Base-by-base conservation (phyloP, 2,797 vertebrate genomes). In the Gouania willdenowi region DNA sequence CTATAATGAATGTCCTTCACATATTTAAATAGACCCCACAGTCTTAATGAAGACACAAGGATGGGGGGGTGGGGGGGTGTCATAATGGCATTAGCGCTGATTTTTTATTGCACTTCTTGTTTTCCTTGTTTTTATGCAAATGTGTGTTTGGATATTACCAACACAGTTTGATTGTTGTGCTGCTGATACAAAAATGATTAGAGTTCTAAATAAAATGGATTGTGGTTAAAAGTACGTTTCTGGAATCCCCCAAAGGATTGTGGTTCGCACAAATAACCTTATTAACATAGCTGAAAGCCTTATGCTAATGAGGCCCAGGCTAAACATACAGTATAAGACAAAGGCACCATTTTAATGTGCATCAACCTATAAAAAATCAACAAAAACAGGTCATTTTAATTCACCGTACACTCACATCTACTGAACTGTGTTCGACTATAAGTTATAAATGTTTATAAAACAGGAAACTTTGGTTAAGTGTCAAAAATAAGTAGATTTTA, bases 51-150 rank as follows among this genome's bases (percentile, higher is more conserved):
- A 87, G 76, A 83, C 78, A 64, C 62, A 6, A 27, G 68, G 53
- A 84, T 81, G 81, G 81, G 21, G 0, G 70, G 70, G 82, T 49
- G 11, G n/a, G n/a, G n/a, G n/a, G n/a, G n/a, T n/a, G n/a, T 40
- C 67, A 82, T 78, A 78, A 77, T 78, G 54, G 66, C 50, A 15
- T 43, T 75, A 50, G 58, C 31, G 25, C 67, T 70, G 62, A 75
- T 73, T 71, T 82, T 68, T 66, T 50, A 80, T 69, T 73, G 71
- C 62, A 71, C 74, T 79, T 75, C 70, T 53, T 78, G 55, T 81
- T 77, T 72, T 75, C 82, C 86, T 88, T 86, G 77, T 85, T 63
- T 84, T 81, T 83, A 89, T 89, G 87, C 71, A 77, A 89, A 88
- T 89, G 59, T 75, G 71, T 86, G 83, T 87, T 87, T 85, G 81